Evolutionary conservation across 2,888 invertebrate genomes (phyloP), one percentile per base, ranked within the genome.

Genomic region (Diogma glabrata): DNA sequence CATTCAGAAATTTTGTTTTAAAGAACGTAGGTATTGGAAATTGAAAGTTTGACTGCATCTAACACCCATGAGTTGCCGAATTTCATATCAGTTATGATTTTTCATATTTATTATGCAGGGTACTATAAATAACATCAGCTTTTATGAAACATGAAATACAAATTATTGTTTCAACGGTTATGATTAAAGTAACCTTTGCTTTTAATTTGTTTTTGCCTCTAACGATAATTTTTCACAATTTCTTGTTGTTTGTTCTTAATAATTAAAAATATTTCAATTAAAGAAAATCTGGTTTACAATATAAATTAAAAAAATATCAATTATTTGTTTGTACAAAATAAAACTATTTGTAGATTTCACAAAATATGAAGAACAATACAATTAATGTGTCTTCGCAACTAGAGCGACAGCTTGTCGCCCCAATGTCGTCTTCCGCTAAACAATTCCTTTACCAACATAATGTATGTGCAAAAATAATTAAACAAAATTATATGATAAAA

Each of bases 361-460:
- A 54, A 58, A 60, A 57, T 56, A 52, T 57, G 49, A 56, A 61
- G 56, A 52, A 67, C 60, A 52, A 67, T 60, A 67, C 64, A 61
- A 64, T 67, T 66, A 71, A 65, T 67, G 71, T 75, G 75, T 72
- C 72, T 69, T 76, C 76, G 70, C 75, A 76, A 71, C 74, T 76
- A 64, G 76, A 76, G 63, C 73, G 76, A 57, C 75, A 76, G 69
- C 73, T 76, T 67, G 74, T 75, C 63, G 75, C 76, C 67, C 75
- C 75, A 67, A 72, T 75, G 69, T 72, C n/a, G n/a, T n/a, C 75
- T 67, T 67, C 72, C 52, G 64, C 65, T 63, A 71, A 69, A 65
- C 65, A 73, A 56, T 56, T 62, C 55, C 53, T 53, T 60, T 71
- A 72, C 69, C 74, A 74, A 49, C 54, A 54, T 72, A 59, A 59